phyloP scores from a whole-genome alignment of 2,888 invertebrate genomes.

The Zonitis immaculata region DNA sequence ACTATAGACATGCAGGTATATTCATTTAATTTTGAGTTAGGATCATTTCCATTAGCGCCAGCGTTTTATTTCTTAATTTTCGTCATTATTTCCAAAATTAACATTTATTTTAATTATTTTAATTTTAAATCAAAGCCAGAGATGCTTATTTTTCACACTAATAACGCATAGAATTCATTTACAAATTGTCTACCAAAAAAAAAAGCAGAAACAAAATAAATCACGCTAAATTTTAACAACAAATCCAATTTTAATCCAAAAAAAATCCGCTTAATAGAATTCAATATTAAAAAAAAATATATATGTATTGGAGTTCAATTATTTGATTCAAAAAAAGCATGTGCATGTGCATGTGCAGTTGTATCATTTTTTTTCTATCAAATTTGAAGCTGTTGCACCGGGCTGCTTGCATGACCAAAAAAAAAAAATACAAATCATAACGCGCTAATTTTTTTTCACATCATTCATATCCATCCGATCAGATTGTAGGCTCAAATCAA shows the following conservation, averaged over 20 bases:
- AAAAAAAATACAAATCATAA: not conserved
- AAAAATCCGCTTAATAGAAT: not conserved
- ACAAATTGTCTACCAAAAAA: no score
- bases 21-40: slow-evolving; percentile 24
- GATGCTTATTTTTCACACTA: slow-evolving; percentile 43
- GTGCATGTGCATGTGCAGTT: not conserved
- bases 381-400: not conserved
- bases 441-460: slow-evolving; percentile 5
- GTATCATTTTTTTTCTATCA: not conserved
- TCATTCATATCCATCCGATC: slow-evolving; percentile 7
- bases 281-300: no score
- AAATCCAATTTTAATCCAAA: not conserved
- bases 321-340: not conserved
- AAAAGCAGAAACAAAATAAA: not conserved
- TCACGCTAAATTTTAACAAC: not conserved
- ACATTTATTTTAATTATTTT: slow-evolving; percentile 19
- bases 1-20: slow-evolving; percentile 30
- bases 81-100: slow-evolving; percentile 16
- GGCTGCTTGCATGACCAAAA: not conserved
- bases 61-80: slow-evolving; percentile 16
- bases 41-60: slow-evolving; percentile 31
- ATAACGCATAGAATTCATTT: not conserved
- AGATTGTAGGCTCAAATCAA: not conserved
- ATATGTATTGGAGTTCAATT: no score
- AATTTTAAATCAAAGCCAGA: slow-evolving; percentile 39